Percentiles rank a stretch among this genome's conserved stretches.
Evolutionary conservation across 2,113 vertebrate species (phyloP).

Genomic region (Deroptyus accipitrinus): DNA sequence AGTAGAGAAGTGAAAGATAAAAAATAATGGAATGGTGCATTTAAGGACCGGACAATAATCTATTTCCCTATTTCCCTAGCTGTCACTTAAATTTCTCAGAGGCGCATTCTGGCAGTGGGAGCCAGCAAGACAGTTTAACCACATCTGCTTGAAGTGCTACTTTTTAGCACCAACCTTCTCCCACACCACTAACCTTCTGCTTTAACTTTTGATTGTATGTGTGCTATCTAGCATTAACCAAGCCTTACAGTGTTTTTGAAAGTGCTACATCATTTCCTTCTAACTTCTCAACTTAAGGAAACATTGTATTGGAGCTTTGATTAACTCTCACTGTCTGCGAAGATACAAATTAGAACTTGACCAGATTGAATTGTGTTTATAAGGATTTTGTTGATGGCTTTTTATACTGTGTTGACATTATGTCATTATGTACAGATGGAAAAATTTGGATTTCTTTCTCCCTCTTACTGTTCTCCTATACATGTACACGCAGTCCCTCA

Average conservation of each 20-base stretch:
- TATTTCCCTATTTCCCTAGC: background rate
- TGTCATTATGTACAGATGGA: slow-evolving; percentile 35
- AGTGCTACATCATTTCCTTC: background rate
- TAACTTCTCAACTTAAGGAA: background rate
- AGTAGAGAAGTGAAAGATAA: background rate
- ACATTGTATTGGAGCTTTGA: background rate
- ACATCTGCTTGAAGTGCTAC: background rate
- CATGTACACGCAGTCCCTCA: background rate
- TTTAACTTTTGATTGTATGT: background rate
- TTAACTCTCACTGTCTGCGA: background rate
- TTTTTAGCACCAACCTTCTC: background rate
- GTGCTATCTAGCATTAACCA: background rate
- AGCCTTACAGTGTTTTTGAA: background rate
- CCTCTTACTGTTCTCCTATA: slow-evolving; percentile 8
- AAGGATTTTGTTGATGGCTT: background rate
- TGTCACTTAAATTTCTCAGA: background rate
- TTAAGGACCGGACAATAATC: background rate
- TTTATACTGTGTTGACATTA: slow-evolving; percentile 23
- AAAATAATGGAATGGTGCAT: background rate
- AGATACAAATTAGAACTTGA: background rate
- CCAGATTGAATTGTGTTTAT: background rate
- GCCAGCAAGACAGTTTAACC: background rate
- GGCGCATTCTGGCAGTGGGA: background rate
- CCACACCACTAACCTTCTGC: background rate
- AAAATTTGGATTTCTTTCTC: slow-evolving; percentile 18